phyloP scores from a whole-genome alignment of 1,140 invertebrate genomes.

The Zaprionus kolodkinae region DNA sequence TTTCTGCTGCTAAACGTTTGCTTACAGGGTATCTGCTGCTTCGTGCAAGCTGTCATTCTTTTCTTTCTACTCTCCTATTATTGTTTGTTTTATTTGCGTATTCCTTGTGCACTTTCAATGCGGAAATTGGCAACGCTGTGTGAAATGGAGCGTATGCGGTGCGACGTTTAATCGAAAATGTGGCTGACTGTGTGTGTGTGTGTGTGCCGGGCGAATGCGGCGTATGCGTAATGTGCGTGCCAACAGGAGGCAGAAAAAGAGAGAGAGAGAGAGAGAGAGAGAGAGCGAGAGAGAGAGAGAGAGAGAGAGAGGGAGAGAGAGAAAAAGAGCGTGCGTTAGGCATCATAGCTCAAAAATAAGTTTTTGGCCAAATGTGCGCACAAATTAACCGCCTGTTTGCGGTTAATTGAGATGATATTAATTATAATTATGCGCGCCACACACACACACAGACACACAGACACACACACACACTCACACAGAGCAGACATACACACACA shows the following conservation, averaged over 20 bases:
- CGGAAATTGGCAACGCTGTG: conserved; percentile 51
- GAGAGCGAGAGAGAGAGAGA: too few species aligned
- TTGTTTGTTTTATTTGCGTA: conserved; percentile 14
- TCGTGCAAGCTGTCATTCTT: not conserved
- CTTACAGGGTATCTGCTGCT: not conserved
- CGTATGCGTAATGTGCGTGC: conserved; percentile 56
- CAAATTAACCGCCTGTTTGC: conserved; percentile 81
- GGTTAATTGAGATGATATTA: conserved; percentile 83
- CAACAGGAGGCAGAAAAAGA: too few species aligned
- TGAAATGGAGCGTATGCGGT: conserved; percentile 49
- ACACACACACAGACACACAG: conserved; percentile 28
- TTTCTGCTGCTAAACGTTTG: too few species aligned
- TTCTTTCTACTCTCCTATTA: too few species aligned
- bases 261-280: too few species aligned
- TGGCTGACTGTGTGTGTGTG: not conserved
- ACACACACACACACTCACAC: conserved; percentile 13
- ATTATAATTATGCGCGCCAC: conserved; percentile 65
- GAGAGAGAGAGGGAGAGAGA: too few species aligned
- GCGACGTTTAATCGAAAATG: conserved; percentile 39
- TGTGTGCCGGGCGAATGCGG: conserved; percentile 13
- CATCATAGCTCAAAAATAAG: conserved; percentile 34
- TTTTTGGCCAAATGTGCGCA: conserved; percentile 45
- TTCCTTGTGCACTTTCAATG: conserved; percentile 21
- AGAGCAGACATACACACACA: conserved; percentile 13
- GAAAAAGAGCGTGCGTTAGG: too few species aligned